Conservation (phyloP, 2,797 vertebrate species). For the Muscicapa striata region DNA sequence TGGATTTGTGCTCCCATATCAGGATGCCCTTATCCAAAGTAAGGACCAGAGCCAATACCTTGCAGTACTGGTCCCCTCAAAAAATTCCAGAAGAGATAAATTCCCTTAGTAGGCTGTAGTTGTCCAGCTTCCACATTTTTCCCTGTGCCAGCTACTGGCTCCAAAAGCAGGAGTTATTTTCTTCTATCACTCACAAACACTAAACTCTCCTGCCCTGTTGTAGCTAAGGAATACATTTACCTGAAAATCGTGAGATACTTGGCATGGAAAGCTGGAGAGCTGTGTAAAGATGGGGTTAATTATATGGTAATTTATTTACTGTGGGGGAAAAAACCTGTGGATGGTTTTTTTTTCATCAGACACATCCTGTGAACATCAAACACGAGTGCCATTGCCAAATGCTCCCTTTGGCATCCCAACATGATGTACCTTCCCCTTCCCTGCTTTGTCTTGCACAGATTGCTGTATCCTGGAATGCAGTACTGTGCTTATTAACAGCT, state of each 20-base stretch:
- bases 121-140: background rate
- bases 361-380: background rate
- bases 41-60: accelerated
- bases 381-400: background rate
- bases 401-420: background rate
- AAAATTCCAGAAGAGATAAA: background rate
- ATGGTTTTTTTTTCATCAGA: background rate
- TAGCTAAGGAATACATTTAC: background rate
- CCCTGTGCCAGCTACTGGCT: background rate
- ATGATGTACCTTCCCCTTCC: background rate
- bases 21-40: accelerated
- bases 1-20: background rate
- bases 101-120: background rate
- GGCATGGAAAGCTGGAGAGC: background rate
- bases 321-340: background rate
- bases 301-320: background rate
- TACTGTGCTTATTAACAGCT: background rate
- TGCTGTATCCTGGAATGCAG: background rate
- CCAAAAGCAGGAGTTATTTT: background rate
- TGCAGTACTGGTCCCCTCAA: background rate
- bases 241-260: background rate
- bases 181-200: background rate
- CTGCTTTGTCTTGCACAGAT: constrained; percentile 14
- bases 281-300: background rate
- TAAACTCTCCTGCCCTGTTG: background rate